Base-by-base conservation (phyloP, 2,888 invertebrate genomes). In the Drosophila bunnanda region DNA sequence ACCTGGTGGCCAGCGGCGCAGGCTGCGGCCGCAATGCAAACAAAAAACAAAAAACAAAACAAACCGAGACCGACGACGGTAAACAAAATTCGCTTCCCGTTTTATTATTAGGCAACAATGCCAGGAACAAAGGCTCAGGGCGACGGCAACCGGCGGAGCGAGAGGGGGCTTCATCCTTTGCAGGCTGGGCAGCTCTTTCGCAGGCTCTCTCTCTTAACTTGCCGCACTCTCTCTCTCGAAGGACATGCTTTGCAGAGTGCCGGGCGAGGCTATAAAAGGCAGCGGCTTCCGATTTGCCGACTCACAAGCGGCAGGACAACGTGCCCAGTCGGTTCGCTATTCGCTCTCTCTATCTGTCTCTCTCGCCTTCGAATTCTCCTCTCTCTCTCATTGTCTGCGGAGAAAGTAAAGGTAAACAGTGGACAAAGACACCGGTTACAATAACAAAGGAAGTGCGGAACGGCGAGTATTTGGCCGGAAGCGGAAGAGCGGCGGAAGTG, bases 181-280 rank as follows among this genome's bases (percentile, higher is more conserved):
- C 67, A 55, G 39, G 15, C n/a, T n/a, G 2, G 22, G 6, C 15
- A 5, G n/a, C 32, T n/a, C 32, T 13, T 20, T 8, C 10, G 1
- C 25, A 12, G 17, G 8, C 8, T 13, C 32, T 30, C 32, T 36
- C 41, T 20, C n/a, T 17, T 38, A 17, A 25, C 25, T 10, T 9
- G 39, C 56, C 48, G 39, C 56, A 4, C 10, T 32, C 15, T 25
- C 44, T 44, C 44, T 38, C 44, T 36, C 66, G 32, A 25, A 38
- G 46, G 36, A n/a, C 54, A 32, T 50, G 50, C 67, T 66, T 38
- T 67, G 66, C 66, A 56, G 58, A 50, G 36, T 44, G 17, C 79
- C 82, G 82, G 75, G 71, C 80, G 66, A 90, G 83, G 75, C 88
- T 91, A 92, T 91, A 91, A 89, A 90, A 91, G 80, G 69, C 77